Evolutionary conservation across 2,113 vertebrate genomes (phyloP), one percentile per base, ranked within the genome.

Genomic region (Oenanthe melanoleuca): DNA sequence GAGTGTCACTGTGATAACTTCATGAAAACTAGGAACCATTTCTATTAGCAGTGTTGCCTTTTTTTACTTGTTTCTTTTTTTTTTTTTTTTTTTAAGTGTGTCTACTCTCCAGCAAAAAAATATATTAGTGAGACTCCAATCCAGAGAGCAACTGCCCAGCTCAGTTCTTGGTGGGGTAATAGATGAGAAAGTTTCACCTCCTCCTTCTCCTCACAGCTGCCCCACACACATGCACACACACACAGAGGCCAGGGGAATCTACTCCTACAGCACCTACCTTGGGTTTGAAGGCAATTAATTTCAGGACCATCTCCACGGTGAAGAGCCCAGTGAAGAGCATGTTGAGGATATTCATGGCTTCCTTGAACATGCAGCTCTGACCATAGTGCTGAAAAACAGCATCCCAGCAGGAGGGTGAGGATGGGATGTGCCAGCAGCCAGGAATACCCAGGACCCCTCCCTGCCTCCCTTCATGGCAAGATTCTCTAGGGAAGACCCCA

Each of bases 241-340:
- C 42, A 34, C 86, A 86, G 57, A 77, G 63, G 59, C 21, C 70
- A 44, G 72, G 67, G n/a, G 63, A 89, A 20, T 40, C 73, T 37
- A 34, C 3, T 25, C 42, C 77, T 77, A 56, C 19, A 84, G 92
- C 94, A 95, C 98, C 79, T 99, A 99, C 99, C 99, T 99, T 99
- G 96, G 99, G 99, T 96, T 99, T 99, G 98, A 99, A 99, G 97
- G 99, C 99, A n/a, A 99, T 99, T 91, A 99, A 97, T 83, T 99
- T 99, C 91, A 99, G 98, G 96, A 99, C 98, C 99, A 99, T 99
- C 98, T 99, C 99, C 86, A 99, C 99, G 5, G 99, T 99, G 98
- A 99, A 99, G 95, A 99, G 99, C 56, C 99, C 99, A 5, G 99
- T 99, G 98, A 99, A 99, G 87, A 99, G 98, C 99, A 99, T 99